Conservation (phyloP, 2,113 vertebrate species). For the Salvelinus namaycush region DNA sequence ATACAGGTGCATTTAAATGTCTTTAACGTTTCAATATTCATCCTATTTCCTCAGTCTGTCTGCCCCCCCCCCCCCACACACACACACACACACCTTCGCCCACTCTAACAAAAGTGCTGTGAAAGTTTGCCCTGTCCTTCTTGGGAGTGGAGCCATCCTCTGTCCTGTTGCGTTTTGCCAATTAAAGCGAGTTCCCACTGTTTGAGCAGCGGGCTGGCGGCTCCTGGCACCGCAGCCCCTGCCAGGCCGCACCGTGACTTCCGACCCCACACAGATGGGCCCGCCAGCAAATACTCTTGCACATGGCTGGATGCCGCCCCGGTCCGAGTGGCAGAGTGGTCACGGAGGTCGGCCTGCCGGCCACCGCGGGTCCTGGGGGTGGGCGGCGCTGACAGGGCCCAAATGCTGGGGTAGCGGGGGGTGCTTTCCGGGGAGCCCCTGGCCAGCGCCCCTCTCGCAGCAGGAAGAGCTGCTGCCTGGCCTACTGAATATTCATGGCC, state of each 20-base stretch:
- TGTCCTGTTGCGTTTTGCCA: constrained; percentile 85
- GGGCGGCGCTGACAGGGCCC: constrained; percentile 80
- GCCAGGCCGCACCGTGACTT: constrained; percentile 83
- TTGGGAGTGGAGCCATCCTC: constrained; percentile 74
- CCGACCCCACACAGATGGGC: constrained; percentile 88
- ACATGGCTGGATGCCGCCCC: constrained; percentile 72
- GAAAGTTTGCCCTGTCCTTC: constrained; percentile 77
- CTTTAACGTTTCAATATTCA: neutral
- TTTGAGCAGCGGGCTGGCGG: constrained; percentile 81
- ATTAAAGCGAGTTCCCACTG: constrained; percentile 95
- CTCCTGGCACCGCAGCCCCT: constrained; percentile 71
- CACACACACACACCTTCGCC: constrained; percentile 12
- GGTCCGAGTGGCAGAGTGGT: constrained; percentile 71
- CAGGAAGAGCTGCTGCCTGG: constrained; percentile 73
- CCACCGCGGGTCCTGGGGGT: constrained; percentile 70
- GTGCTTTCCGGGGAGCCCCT: constrained; percentile 76
- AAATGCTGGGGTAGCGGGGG: constrained; percentile 80
- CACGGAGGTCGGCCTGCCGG: constrained; percentile 66
- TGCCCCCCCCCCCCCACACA: too few relatives aligned
- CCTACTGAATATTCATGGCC: constrained; percentile 95
- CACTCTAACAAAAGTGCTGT: constrained; percentile 56
- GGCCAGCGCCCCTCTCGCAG: constrained; percentile 74
- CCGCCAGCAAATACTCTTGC: constrained; percentile 67
- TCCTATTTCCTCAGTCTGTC: neutral
- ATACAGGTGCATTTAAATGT: too few relatives aligned